A percentile compares a stretch with the other conserved stretches of the same genome.
phyloP scores from a whole-genome alignment of 2,113 vertebrate species.

The Aptenodytes forsteri region DNA sequence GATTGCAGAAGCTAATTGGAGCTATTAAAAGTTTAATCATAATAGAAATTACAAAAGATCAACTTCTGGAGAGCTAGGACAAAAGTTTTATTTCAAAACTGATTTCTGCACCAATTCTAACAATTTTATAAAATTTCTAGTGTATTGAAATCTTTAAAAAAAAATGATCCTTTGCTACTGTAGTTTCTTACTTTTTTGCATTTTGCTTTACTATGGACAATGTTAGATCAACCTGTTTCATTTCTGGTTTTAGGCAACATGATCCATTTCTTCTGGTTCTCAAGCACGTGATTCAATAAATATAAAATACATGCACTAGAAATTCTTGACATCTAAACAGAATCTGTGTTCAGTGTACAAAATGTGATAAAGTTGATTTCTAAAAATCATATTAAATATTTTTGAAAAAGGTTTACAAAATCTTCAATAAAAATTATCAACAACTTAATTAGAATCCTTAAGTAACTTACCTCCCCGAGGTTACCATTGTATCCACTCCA shows the following conservation, averaged over 20 bases:
- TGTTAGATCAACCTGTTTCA: background rate
- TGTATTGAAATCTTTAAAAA: background rate
- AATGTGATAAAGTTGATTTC: background rate
- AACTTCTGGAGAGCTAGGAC: background rate
- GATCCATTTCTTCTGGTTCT: background rate
- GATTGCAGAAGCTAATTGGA: background rate
- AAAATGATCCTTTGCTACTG: background rate
- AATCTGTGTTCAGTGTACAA: background rate
- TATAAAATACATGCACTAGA: background rate
- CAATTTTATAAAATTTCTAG: background rate
- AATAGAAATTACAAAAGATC: background rate
- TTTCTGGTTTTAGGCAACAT: background rate
- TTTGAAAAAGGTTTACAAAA: background rate
- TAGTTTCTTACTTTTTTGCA: background rate
- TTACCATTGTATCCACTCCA: fast-evolving
- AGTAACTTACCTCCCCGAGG: background rate
- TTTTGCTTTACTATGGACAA: background rate
- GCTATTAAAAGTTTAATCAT: background rate
- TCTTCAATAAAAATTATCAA: background rate
- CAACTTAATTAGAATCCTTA: background rate
- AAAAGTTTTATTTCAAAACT: background rate
- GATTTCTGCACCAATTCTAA: background rate
- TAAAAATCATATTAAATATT: background rate
- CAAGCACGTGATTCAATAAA: background rate
- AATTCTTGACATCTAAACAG: background rate